phyloP scores from a whole-genome alignment of 2,113 vertebrate species.

The Anseranas semipalmata region DNA sequence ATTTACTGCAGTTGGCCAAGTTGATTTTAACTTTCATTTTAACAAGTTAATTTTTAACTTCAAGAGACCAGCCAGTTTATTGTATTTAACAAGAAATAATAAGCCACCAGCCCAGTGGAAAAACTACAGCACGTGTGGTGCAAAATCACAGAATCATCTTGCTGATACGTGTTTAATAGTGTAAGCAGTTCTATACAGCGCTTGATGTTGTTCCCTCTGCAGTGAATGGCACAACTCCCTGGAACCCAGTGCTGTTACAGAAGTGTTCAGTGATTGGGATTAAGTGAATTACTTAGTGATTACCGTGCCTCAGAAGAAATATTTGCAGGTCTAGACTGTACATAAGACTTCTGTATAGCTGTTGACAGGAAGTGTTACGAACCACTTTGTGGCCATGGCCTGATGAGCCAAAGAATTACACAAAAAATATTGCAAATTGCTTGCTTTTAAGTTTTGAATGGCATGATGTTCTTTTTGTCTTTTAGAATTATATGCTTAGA shows the following conservation, averaged over 20 bases:
- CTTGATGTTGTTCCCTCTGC: background rate
- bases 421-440: background rate
- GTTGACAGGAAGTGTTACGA: background rate
- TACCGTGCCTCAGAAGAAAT: background rate
- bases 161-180: background rate
- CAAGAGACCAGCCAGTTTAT: rapidly evolving
- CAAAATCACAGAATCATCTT: background rate
- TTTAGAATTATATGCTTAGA: background rate
- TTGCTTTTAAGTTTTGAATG: background rate
- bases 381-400: background rate
- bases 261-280: background rate
- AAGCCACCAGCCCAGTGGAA: background rate
- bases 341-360: background rate
- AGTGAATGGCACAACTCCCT: background rate
- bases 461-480: background rate
- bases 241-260: background rate
- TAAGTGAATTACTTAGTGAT: background rate
- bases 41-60: background rate
- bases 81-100: background rate
- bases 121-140: rapidly evolving
- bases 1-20: background rate
- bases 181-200: background rate
- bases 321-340: background rate
- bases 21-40: background rate
- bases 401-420: background rate